Evolutionary conservation across 2,888 invertebrate species (phyloP).

Genomic region (Drosophila merina): DNA sequence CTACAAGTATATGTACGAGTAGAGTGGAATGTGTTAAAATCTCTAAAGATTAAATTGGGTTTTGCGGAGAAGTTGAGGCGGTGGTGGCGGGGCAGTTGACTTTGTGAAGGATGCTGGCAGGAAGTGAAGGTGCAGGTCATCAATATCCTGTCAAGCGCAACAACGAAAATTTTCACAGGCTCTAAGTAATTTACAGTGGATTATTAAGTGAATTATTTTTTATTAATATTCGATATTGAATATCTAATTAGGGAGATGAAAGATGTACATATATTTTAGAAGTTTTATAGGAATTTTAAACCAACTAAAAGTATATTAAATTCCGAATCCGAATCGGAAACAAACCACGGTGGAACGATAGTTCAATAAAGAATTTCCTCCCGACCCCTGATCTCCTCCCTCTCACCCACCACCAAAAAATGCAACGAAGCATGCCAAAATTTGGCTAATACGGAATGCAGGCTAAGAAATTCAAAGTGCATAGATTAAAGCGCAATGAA

Average conservation of each 20-base stretch:
- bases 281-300: too few species aligned
- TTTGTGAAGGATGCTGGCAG: neutral
- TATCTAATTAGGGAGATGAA: too few species aligned
- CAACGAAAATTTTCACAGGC: constrained; percentile 41
- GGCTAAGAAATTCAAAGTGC: constrained; percentile 73
- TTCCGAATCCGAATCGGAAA: too few species aligned
- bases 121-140: constrained; percentile 50
- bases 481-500: constrained; percentile 64
- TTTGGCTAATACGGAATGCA: constrained; percentile 77
- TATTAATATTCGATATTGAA: neutral
- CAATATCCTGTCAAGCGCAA: constrained; percentile 69
- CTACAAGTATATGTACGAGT: neutral
- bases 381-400: too few species aligned
- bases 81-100: neutral
- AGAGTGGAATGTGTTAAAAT: constrained; percentile 67
- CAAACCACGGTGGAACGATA: constrained; percentile 2
- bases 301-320: too few species aligned
- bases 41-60: constrained; percentile 69
- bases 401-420: too few species aligned
- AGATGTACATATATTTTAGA: too few species aligned
- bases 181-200: constrained; percentile 46
- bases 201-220: neutral
- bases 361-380: constrained; percentile 48
- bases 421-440: constrained; percentile 73
- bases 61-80: constrained; percentile 37